Base-by-base conservation (phyloP, 2,797 vertebrate species). In the Ambastaia sidthimunki region DNA sequence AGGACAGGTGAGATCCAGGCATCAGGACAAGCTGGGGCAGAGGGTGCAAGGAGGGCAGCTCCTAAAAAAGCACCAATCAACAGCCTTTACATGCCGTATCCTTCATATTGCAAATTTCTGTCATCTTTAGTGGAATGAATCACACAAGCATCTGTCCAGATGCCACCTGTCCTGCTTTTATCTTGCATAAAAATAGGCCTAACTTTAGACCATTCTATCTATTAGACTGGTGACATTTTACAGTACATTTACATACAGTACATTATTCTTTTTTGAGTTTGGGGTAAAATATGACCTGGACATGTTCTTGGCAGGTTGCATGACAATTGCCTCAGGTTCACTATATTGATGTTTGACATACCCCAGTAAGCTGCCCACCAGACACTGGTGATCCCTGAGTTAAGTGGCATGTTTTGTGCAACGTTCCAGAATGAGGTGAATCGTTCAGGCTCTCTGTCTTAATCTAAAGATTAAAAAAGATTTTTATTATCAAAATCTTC, bases 21-120 rank as follows among this genome's bases (percentile, higher is more conserved):
- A 99, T 96, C 86, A 99, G 87, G 5, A 99, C 96, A 1, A 99
- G 93, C 89, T 97, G 96, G 84, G 97, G 97, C 88, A 99, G 94
- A 7, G 94, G 91, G 87, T 98, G 97, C 16, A 98, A 94, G n/a
- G 97, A 95, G 48, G 95, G 90, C 91, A 98, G 92, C 81, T 99
- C 97, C 98, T 99, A 77, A 0, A 28, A 77, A 44, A 28, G 4
- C 19, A 85, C 50, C 0, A 74, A 63, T 18, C 19, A 52, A 34
- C 70, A 28, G 4, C 13, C 37, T 48, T 6, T 52, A 21, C 28
- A 68, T 23, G 6, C 18, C 12, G n/a, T 41, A 13, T 76, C 9
- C 16, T 55, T 76, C 48, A 52, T 34, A 41, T 18, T 74, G 4
- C 2, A 25, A 34, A 57, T 62, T 47, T 50, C 11, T 37, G 12